A percentile compares a stretch with the other conserved stretches of the same genome.
phyloP scores from a whole-genome alignment of 2,113 vertebrate genomes.

The Protobothrops flavoviridis region DNA sequence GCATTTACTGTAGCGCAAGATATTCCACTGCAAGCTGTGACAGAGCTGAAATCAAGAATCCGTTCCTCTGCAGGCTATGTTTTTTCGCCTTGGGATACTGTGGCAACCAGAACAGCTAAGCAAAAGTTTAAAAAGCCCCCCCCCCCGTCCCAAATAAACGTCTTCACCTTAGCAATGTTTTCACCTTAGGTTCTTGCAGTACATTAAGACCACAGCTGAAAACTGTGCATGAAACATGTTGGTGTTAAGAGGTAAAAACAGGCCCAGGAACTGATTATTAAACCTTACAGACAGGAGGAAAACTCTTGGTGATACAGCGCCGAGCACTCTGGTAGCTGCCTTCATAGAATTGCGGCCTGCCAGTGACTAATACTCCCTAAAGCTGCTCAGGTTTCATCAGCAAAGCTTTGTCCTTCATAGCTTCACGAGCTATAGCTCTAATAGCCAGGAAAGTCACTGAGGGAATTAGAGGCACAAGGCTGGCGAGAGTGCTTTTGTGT shows the following conservation, averaged over 20 bases:
- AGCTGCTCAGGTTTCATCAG: slow-evolving; percentile 77
- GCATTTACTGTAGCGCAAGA: slow-evolving; percentile 58
- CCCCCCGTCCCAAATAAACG: not conserved
- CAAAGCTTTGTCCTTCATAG: slow-evolving; percentile 69
- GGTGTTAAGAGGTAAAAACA: slow-evolving; percentile 20
- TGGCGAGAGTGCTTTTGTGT: slow-evolving; percentile 26
- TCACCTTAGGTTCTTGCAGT: slow-evolving; percentile 33
- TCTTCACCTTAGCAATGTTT: slow-evolving; percentile 8
- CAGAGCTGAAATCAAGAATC: slow-evolving; percentile 66
- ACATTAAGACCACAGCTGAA: not conserved
- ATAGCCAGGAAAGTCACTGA: slow-evolving; percentile 62
- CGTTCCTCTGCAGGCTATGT: slow-evolving; percentile 59
- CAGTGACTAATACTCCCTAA: slow-evolving; percentile 75
- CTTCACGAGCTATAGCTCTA: slow-evolving; percentile 53
- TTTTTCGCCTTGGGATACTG: slow-evolving; percentile 57
- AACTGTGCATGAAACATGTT: not conserved
- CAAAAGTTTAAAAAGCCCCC: slow-evolving; percentile 4
- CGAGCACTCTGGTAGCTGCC: slow-evolving; percentile 69
- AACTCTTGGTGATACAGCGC: slow-evolving; percentile 69
- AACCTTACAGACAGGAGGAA: not conserved
- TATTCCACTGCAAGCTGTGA: slow-evolving; percentile 63
- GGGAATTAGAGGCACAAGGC: slow-evolving; percentile 37
- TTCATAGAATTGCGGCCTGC: slow-evolving; percentile 66
- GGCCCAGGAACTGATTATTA: not conserved
- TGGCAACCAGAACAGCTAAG: slow-evolving; percentile 48